Percentiles rank a stretch among this genome's conserved stretches.
phyloP scores from a whole-genome alignment of 2,113 vertebrate species.

The Fregata magnificens region DNA sequence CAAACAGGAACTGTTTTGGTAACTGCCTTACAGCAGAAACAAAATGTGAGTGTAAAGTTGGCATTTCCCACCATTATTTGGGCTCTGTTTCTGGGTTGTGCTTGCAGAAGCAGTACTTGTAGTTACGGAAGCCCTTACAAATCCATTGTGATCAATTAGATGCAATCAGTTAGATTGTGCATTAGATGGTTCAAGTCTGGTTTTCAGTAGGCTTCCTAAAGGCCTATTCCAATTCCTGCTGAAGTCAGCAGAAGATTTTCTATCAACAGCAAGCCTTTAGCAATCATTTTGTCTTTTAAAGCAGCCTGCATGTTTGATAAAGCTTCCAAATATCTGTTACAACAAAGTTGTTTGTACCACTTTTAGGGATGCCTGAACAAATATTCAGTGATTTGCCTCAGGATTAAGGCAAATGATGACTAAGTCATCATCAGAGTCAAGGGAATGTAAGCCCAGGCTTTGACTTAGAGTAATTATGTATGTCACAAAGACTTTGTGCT shows the following conservation, averaged over 20 bases:
- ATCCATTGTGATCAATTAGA: background rate
- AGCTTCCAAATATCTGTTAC: background rate
- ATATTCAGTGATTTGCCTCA: background rate
- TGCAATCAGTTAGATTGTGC: background rate
- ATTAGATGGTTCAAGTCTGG: background rate
- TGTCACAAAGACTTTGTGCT: background rate
- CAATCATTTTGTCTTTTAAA: background rate
- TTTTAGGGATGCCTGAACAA: background rate
- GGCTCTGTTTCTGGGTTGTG: background rate
- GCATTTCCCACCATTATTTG: background rate
- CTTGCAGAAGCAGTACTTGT: background rate
- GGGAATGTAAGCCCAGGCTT: background rate
- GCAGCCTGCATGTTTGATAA: background rate
- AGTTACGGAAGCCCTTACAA: background rate
- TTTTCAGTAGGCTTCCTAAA: background rate
- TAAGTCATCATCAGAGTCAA: background rate
- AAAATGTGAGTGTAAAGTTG: background rate
- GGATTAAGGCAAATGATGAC: background rate
- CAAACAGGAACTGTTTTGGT: background rate
- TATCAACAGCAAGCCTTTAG: background rate
- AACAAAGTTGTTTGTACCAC: background rate
- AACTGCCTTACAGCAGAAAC: background rate
- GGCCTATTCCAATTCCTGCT: background rate
- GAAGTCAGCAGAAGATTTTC: background rate
- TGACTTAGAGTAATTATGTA: background rate